phyloP scores from a whole-genome alignment of 2,888 invertebrate species.

The Tolmerus cingulatus region DNA sequence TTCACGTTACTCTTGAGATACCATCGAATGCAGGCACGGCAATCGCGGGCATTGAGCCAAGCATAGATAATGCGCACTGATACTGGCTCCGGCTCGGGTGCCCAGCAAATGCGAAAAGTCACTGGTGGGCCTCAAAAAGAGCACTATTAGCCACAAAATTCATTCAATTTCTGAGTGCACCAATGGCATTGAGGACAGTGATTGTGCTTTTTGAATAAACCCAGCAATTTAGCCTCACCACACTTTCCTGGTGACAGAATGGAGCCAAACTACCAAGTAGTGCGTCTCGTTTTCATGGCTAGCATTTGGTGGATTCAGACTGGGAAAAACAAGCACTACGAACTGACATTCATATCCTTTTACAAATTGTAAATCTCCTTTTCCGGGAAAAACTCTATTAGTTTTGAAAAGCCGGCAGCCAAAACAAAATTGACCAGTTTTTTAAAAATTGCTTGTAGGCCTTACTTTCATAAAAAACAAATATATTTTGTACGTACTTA shows the following conservation, averaged over 20 bases:
- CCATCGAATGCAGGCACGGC: neutral
- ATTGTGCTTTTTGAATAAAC: neutral
- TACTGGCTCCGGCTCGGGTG: neutral
- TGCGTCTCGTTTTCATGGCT: neutral
- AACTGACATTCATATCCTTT: neutral
- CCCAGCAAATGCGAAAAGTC: neutral
- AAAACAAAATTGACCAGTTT: too few relatives aligned
- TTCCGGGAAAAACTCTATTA: neutral
- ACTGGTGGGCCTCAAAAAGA: neutral
- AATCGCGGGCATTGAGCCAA: neutral
- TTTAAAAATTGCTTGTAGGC: too few relatives aligned
- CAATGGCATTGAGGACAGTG: neutral
- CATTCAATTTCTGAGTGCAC: neutral
- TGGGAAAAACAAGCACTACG: neutral
- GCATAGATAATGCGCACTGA: neutral
- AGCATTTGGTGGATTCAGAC: neutral
- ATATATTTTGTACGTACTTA: too few relatives aligned
- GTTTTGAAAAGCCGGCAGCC: neutral
- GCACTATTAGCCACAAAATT: neutral
- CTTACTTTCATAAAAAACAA: too few relatives aligned
- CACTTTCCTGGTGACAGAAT: neutral
- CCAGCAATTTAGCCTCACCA: neutral
- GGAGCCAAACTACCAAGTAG: neutral
- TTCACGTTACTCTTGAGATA: neutral
- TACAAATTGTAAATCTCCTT: neutral